phyloP scores from a whole-genome alignment of 2,797 vertebrate genomes.

The Diglossa cyanea region DNA sequence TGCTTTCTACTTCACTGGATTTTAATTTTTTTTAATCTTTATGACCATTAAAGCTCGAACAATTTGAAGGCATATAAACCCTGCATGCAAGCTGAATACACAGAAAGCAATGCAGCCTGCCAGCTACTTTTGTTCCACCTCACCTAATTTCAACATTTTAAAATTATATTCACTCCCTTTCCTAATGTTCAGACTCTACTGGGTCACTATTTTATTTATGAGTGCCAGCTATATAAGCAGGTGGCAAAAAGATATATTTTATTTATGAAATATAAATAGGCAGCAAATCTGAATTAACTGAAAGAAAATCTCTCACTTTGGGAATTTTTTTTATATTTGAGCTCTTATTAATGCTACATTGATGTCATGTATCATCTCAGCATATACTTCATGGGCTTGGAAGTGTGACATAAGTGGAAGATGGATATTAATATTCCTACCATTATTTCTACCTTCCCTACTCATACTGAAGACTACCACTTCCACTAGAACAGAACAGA shows the following conservation, averaged over 20 bases:
- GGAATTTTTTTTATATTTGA: background rate
- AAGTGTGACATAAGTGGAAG: background rate
- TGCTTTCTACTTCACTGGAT: constrained; percentile 3
- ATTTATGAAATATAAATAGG: constrained; percentile 26
- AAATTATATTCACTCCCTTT: background rate
- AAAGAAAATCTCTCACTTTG: background rate
- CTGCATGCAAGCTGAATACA: background rate
- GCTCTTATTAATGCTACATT: background rate
- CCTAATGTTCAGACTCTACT: background rate
- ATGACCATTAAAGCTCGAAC: background rate
- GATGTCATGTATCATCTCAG: background rate
- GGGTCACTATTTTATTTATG: background rate
- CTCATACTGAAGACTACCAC: background rate
- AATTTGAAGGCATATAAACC: background rate
- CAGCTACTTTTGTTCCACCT: background rate
- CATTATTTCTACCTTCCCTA: background rate
- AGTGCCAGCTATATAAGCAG: background rate
- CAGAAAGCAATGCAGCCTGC: background rate
- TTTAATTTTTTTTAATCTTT: constrained; percentile 37
- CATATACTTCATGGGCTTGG: background rate
- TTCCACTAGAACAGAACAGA: background rate
- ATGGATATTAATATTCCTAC: background rate
- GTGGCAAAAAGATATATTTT: background rate
- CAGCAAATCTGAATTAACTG: constrained; percentile 10
- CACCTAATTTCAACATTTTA: background rate